These are phyloP conservation scores for Schrankia costaestrigalis DNA, from an alignment of 2,888 invertebrate genomes.

Conservation along the genomic window DNA sequence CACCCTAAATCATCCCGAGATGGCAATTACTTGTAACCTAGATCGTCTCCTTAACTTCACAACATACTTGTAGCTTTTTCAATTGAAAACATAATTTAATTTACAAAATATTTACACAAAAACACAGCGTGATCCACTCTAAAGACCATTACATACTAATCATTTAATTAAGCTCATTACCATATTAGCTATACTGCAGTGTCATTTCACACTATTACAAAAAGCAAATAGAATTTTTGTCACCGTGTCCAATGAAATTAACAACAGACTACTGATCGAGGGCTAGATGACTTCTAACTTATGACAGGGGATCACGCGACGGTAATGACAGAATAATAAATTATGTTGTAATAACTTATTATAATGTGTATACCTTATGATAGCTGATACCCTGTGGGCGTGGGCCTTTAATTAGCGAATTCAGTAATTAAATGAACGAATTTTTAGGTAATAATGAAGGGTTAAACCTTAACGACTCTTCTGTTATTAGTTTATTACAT, in stretches of 20 bases:
- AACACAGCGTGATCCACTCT: conserved; percentile 60
- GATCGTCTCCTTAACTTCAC: no score
- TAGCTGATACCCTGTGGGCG: conserved; percentile 49
- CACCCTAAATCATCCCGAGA: no score
- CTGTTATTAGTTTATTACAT: conserved; percentile 16
- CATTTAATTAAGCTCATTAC: conserved; percentile 63
- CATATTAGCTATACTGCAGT: conserved; percentile 54
- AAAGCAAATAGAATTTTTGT: conserved; percentile 79
- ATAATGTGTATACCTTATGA: conserved; percentile 69
- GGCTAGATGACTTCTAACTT: conserved; percentile 62
- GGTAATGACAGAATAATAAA: conserved; percentile 79
- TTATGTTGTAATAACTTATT: conserved; percentile 78
- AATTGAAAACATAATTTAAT: no score
- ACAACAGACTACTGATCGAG: conserved; percentile 43
- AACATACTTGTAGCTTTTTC: no score
- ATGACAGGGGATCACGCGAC: conserved; percentile 71
- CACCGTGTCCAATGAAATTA: conserved; percentile 78
- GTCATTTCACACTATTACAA: conserved; percentile 55
- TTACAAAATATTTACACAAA: conserved; percentile 24
- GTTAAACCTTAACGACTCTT: conserved; percentile 38
- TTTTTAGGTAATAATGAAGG: conserved; percentile 54
- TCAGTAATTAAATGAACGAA: conserved; percentile 58
- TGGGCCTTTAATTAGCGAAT: conserved; percentile 67
- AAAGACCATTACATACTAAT: conserved; percentile 53
- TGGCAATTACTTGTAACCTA: no score